These are phyloP conservation scores for Calyptomena viridis DNA, from an alignment of 2,113 vertebrate genomes.

Conservation along the genomic window DNA sequence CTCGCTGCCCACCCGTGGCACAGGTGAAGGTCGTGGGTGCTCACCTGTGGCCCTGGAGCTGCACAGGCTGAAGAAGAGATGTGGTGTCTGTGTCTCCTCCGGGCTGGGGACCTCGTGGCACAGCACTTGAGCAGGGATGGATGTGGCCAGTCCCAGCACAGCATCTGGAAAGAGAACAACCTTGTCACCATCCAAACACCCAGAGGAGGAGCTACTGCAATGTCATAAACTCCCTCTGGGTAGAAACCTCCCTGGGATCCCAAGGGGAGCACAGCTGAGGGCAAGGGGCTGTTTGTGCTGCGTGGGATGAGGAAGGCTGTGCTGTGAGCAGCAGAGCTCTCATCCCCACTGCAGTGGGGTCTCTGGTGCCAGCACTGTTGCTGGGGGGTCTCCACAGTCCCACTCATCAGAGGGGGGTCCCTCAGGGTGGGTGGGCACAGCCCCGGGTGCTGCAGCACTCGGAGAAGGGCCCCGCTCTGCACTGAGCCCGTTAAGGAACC, in stretches of 20 bases:
- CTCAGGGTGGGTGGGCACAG: background rate
- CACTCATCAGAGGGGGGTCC: background rate
- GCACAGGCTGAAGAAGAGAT: rapidly evolving
- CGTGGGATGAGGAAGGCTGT: background rate
- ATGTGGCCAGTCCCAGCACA: rapidly evolving
- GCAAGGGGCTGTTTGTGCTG: rapidly evolving
- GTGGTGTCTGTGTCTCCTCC: rapidly evolving
- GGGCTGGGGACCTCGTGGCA: rapidly evolving
- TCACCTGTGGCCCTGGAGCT: background rate
- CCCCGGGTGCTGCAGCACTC: rapidly evolving
- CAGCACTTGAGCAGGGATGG: rapidly evolving
- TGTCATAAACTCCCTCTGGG: rapidly evolving
- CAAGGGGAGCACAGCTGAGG: background rate
- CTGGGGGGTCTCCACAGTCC: background rate
- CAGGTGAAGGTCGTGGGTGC: rapidly evolving
- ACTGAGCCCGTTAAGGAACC: background rate
- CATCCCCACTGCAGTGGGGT: rapidly evolving
- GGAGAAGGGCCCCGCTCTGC: background rate
- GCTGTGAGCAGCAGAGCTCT: rapidly evolving
- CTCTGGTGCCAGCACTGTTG: background rate
- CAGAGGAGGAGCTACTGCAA: rapidly evolving
- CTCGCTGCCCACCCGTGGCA: rapidly evolving
- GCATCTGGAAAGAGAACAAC: background rate
- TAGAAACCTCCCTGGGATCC: background rate
- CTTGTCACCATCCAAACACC: rapidly evolving